These are phyloP conservation scores for Diarsia rubi DNA, from an alignment of 2,888 invertebrate species.

Conservation along the genomic window DNA sequence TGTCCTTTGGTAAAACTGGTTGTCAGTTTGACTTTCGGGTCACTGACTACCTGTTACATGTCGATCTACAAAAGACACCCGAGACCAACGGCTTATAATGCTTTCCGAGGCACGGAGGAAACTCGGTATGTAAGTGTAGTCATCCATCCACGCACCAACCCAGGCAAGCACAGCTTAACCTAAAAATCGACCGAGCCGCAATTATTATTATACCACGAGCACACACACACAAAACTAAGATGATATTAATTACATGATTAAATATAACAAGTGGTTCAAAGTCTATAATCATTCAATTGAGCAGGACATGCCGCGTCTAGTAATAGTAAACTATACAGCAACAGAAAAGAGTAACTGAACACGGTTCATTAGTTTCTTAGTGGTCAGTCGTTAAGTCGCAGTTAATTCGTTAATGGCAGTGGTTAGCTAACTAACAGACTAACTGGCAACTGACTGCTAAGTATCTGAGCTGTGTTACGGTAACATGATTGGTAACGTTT, in stretches of 20 bases:
- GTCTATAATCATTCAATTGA: slow-evolving; percentile 37
- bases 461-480: slow-evolving; percentile 29
- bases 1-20: too few relatives aligned
- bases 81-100: too few relatives aligned
- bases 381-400: slow-evolving; percentile 38
- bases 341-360: slow-evolving; percentile 13
- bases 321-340: slow-evolving; percentile 14
- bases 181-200: too few relatives aligned
- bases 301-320: slow-evolving; percentile 11
- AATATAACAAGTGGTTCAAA: background rate
- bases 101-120: too few relatives aligned
- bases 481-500: slow-evolving; percentile 21
- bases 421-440: slow-evolving; percentile 23
- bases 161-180: too few relatives aligned
- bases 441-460: slow-evolving; percentile 23
- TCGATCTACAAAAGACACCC: too few relatives aligned
- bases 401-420: slow-evolving; percentile 61
- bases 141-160: too few relatives aligned
- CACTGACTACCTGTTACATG: too few relatives aligned
- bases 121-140: too few relatives aligned
- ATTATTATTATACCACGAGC: too few relatives aligned
- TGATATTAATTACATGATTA: background rate
- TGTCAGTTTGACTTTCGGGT: too few relatives aligned
- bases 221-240: background rate
- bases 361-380: slow-evolving; percentile 43